Percentiles rank a stretch among this genome's conserved stretches.
phyloP scores from a whole-genome alignment of 2,113 vertebrate genomes.

The Cephalopholis sonnerati region DNA sequence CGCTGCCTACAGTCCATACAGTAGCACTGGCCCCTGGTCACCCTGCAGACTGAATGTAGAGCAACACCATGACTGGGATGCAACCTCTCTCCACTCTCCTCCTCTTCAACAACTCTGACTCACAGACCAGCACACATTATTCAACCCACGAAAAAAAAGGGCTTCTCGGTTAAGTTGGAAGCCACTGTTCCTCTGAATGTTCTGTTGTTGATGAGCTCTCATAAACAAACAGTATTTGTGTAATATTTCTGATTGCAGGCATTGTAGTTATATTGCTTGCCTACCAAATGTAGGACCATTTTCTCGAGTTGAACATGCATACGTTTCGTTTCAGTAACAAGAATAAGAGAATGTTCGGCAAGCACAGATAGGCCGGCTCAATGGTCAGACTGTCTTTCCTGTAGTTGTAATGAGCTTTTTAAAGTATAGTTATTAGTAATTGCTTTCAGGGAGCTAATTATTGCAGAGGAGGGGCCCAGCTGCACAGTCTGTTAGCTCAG shows the following conservation, averaged over 20 bases:
- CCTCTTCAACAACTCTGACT: conserved; percentile 81
- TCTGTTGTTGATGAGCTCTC: conserved; percentile 32
- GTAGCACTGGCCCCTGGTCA: conserved; percentile 60
- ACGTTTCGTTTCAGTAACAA: not conserved
- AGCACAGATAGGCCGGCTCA: not conserved
- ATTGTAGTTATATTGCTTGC: not conserved
- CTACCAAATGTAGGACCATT: not conserved
- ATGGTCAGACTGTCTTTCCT: conserved; percentile 15
- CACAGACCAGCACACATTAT: conserved; percentile 70
- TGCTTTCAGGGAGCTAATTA: conserved; percentile 64
- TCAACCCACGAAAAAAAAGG: conserved; percentile 69
- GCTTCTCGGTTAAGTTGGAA: conserved; percentile 45
- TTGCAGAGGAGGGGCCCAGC: conserved; percentile 70
- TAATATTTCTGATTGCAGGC: not conserved
- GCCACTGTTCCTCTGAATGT: conserved; percentile 39
- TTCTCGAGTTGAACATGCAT: not conserved
- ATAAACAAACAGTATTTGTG: conserved; percentile 17
- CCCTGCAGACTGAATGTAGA: conserved; percentile 72
- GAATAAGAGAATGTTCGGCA: not conserved
- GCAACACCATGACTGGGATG: conserved; percentile 76
- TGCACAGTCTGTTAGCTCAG: conserved; percentile 69
- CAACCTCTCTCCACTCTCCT: conserved; percentile 76
- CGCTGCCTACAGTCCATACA: conserved; percentile 64
- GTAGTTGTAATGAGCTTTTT: conserved; percentile 45
- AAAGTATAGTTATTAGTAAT: conserved; percentile 58